Conservation (phyloP, 2,113 vertebrate genomes). For the Centrocercus urophasianus region DNA sequence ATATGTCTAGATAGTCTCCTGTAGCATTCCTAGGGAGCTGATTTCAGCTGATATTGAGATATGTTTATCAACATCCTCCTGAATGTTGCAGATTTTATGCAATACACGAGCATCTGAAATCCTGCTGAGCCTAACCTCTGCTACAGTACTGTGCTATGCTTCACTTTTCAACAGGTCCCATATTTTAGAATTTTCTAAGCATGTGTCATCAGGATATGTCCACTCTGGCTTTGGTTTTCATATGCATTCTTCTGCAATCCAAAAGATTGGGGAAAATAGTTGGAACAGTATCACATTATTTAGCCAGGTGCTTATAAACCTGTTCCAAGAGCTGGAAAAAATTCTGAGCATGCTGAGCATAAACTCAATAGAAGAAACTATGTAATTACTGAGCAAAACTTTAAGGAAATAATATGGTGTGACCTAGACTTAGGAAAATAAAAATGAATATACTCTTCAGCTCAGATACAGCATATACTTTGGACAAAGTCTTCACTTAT, state of each 20-base stretch:
- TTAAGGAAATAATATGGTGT: neutral
- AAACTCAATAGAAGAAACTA: neutral
- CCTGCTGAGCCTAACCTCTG: neutral
- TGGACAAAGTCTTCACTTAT: neutral
- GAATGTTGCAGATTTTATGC: neutral
- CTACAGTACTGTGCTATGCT: neutral
- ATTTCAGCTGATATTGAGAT: neutral
- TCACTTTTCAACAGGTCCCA: neutral
- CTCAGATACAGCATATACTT: neutral
- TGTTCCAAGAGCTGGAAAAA: neutral
- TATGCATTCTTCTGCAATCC: neutral
- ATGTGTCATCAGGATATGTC: neutral
- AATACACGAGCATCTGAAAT: neutral
- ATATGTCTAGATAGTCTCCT: neutral
- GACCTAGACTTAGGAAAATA: neutral
- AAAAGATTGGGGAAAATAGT: neutral
- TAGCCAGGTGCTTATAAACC: neutral
- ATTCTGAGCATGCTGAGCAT: neutral
- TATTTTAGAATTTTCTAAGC: neutral
- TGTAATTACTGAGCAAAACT: neutral
- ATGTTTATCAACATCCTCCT: neutral
- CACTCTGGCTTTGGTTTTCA: neutral
- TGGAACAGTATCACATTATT: neutral
- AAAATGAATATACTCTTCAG: neutral
- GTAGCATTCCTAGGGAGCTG: neutral